Base-by-base conservation (phyloP, 2,113 vertebrate species). In the Xiphophorus maculatus region DNA sequence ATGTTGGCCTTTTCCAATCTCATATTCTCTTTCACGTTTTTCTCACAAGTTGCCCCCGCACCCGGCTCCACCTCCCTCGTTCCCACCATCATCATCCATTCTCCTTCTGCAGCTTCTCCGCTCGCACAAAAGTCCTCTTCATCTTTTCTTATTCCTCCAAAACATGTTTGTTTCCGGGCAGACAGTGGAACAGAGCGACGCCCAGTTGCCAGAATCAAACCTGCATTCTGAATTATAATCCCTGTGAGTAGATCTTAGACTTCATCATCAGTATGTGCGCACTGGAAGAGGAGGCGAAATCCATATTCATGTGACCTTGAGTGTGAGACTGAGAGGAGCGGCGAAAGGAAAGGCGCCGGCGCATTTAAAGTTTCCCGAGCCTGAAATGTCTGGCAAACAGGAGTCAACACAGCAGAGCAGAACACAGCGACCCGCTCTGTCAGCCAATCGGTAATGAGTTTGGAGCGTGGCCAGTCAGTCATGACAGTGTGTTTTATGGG, bases 291-390 rank as follows among this genome's bases (percentile, higher is more conserved):
- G 81, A 85, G 87, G 61, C 54, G 69, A 80, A 89, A 93, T 97
- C 94, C 95, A 96, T 97, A 97, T 97, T 96, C 96, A 96, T 95
- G 93, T 96, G 97, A 98, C 96, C 96, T 97, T 97, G 96, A 96
- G 90, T n/a, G 66, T 54, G 83, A 88, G 84, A 80, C 86, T 82
- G 86, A 82, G 85, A 87, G 89, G 85, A 85, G 86, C 79, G 87
- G 84, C 63, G 61, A 44, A 74, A 81, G 81, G 84, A 91, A 81
- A 83, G 85, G 88, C 82, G 76, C 82, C 89, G 58, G 65, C 44
- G 88, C 89, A 92, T 92, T 91, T 90, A 88, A 91, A 91, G 90
- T 91, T 90, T 92, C 88, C 89, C 83, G 84, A 87, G 83, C 88
- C 80, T 81, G 82, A 88, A 90, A 90, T 87, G 90, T 90, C 92